phyloP scores from a whole-genome alignment of 2,888 invertebrate genomes.

The Ctenicera cuprea region DNA sequence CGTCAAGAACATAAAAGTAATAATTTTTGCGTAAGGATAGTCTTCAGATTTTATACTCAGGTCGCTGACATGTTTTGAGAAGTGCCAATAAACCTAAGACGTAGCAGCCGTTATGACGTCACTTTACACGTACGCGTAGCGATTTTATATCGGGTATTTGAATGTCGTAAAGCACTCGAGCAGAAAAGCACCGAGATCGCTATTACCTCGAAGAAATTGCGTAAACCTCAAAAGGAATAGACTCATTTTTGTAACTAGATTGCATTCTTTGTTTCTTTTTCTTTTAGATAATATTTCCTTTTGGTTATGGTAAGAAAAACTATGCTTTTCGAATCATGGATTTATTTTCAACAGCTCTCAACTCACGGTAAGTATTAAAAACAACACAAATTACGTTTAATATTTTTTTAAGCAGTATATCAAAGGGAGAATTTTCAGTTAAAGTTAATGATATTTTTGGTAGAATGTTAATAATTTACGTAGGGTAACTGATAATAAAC shows the following conservation, averaged over 20 bases:
- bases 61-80: constrained; percentile 58
- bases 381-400: no score
- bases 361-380: no score
- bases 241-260: background rate
- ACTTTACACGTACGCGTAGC: constrained; percentile 58
- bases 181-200: constrained; percentile 29
- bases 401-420: background rate
- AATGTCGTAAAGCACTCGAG: constrained; percentile 53
- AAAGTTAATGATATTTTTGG: background rate
- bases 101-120: constrained; percentile 58
- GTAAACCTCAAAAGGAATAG: constrained; percentile 9
- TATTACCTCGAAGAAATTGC: background rate
- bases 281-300: background rate
- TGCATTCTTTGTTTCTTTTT: background rate
- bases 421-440: background rate
- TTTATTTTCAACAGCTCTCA: no score
- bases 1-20: constrained; percentile 55
- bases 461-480: constrained; percentile 22
- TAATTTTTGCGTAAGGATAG: constrained; percentile 57
- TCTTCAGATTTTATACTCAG: constrained; percentile 59
- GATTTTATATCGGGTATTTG: constrained; percentile 57
- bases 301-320: background rate
- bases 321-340: no score
- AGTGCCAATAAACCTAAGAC: constrained; percentile 60
- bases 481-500: constrained; percentile 40